Percentiles rank a stretch among this genome's conserved stretches.
phyloP scores from a whole-genome alignment of 2,113 vertebrate species.

The Mandrillus leucophaeus region DNA sequence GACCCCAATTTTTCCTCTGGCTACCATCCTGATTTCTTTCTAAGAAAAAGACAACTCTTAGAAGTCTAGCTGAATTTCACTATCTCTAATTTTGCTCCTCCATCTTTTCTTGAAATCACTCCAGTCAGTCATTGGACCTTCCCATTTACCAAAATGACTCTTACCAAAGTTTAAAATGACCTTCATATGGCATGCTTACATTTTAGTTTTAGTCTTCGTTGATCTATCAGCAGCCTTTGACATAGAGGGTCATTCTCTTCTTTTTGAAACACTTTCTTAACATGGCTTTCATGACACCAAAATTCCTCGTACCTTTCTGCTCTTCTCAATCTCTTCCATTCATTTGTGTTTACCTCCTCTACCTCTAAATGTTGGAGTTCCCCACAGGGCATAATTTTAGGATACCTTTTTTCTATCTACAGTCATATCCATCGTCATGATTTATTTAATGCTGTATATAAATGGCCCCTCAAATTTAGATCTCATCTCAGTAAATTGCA shows the following conservation, averaged over 20 bases:
- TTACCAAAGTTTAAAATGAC: not conserved
- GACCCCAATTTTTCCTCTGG: not conserved
- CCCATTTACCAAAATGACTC: not conserved
- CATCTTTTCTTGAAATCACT: not conserved
- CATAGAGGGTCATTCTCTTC: not conserved
- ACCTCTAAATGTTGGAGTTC: not conserved
- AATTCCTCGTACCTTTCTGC: not conserved
- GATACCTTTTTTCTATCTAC: not conserved
- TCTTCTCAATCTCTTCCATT: not conserved
- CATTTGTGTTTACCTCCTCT: not conserved
- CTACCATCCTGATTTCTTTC: not conserved
- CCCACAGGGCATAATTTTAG: not conserved
- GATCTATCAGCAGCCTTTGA: not conserved
- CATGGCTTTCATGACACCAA: not conserved
- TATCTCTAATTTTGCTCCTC: not conserved
- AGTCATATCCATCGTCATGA: not conserved
- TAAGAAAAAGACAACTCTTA: not conserved
- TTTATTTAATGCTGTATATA: not conserved
- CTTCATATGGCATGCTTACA: not conserved
- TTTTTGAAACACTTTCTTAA: not conserved
- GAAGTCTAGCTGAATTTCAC: not conserved
- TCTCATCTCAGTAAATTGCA: not conserved
- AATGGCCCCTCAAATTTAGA: not conserved
- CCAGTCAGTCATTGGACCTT: not conserved
- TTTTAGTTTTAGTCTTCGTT: not conserved